These are phyloP conservation scores for Bombycilla garrulus DNA, from an alignment of 2,113 vertebrate species.

Conservation along the genomic window DNA sequence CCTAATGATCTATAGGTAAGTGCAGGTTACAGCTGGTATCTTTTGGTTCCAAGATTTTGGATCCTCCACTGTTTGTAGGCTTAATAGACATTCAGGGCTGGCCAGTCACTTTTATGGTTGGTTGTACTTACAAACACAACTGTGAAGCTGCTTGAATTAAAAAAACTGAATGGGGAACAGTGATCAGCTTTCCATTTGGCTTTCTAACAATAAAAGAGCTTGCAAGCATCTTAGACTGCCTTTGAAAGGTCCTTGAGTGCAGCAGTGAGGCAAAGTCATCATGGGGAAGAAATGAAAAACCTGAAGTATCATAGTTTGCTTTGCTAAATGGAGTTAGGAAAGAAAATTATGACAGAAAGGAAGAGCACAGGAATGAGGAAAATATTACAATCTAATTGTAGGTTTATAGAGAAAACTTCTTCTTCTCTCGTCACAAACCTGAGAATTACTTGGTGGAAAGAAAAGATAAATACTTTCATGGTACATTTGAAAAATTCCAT, in stretches of 20 bases:
- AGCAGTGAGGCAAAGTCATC: neutral
- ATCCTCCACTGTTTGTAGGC: neutral
- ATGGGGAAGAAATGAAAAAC: neutral
- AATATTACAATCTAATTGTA: neutral
- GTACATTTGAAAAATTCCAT: neutral
- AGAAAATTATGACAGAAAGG: neutral
- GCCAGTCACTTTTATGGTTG: neutral
- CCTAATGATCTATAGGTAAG: conserved; percentile 25
- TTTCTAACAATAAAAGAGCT: neutral
- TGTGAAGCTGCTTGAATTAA: neutral
- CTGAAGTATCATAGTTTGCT: conserved; percentile 2
- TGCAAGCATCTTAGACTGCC: neutral
- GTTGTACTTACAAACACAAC: neutral
- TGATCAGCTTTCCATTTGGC: neutral
- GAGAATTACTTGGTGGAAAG: neutral
- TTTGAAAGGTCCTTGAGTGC: neutral
- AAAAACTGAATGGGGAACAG: neutral
- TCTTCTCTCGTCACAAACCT: neutral
- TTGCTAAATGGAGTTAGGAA: conserved; percentile 18
- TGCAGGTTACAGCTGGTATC: neutral
- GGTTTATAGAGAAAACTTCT: neutral
- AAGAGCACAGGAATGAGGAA: neutral
- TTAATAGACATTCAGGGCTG: neutral
- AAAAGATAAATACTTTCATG: conserved; percentile 25
- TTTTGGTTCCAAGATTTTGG: neutral